A percentile compares a stretch with the other conserved stretches of the same genome.
Conservation (phyloP, 2,797 vertebrate species). For the Momotus momota region DNA sequence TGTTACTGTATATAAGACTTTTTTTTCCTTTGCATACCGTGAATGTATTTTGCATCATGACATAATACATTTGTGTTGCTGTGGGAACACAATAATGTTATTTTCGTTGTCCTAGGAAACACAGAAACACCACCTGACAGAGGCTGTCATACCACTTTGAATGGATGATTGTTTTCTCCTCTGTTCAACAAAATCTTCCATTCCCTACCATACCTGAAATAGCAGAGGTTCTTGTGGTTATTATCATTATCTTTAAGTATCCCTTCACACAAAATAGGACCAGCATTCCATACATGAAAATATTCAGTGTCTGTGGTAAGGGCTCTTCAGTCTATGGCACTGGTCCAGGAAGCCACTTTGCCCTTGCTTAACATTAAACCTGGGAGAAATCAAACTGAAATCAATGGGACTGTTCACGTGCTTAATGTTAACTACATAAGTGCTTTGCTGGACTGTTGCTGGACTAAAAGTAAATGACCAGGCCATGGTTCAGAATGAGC, state of each 20-base stretch:
- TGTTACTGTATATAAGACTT: neutral
- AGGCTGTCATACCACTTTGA: neutral
- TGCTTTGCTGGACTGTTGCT: conserved; percentile 29
- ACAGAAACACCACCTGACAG: conserved; percentile 57
- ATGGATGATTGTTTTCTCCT: conserved; percentile 1
- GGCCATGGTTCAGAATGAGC: neutral
- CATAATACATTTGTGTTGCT: conserved; percentile 60
- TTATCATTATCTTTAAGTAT: neutral
- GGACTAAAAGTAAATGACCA: neutral
- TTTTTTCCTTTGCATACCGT: neutral
- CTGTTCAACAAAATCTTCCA: neutral
- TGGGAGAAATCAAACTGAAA: conserved; percentile 16
- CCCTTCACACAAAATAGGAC: neutral
- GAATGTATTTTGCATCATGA: conserved; percentile 66
- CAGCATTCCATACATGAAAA: neutral
- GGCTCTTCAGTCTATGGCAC: neutral
- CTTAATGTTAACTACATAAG: neutral
- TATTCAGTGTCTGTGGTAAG: neutral
- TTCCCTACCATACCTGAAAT: neutral
- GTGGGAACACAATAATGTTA: conserved; percentile 73
- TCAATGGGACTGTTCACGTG: neutral
- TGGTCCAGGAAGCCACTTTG: conserved; percentile 10
- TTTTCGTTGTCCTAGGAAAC: conserved; percentile 72
- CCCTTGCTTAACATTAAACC: conserved; percentile 9
- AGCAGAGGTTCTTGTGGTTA: neutral